phyloP scores from a whole-genome alignment of 2,113 vertebrate genomes.

The Peromyscus leucopus region DNA sequence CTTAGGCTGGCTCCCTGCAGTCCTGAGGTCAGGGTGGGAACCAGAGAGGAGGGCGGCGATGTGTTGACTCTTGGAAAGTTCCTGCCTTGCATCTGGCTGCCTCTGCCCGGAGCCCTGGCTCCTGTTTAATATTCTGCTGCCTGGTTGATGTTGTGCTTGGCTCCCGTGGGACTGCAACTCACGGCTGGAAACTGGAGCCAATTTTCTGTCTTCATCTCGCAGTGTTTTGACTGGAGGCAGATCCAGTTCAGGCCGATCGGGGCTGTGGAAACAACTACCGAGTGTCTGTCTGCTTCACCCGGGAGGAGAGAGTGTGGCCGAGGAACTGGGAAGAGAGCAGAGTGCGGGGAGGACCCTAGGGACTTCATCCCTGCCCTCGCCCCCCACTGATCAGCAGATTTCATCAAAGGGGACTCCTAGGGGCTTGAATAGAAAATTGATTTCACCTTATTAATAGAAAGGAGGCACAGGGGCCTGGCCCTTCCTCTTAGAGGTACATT shows the following conservation, averaged over 20 bases:
- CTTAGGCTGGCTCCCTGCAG: conserved; percentile 65
- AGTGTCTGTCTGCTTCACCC: conserved; percentile 81
- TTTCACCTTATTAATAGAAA: conserved; percentile 79
- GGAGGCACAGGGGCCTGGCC: conserved; percentile 44
- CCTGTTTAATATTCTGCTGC: conserved; percentile 90
- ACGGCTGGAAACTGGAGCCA: conserved; percentile 90
- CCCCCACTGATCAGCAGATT: conserved; percentile 73
- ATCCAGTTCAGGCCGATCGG: conserved; percentile 89
- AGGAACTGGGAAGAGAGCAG: conserved; percentile 55
- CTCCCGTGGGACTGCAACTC: conserved; percentile 89
- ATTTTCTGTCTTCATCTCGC: conserved; percentile 89
- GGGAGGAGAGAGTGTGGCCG: conserved; percentile 77
- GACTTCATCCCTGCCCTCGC: background rate
- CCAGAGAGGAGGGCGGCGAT: conserved; percentile 62
- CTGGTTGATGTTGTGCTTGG: conserved; percentile 89
- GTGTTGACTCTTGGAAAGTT: conserved; percentile 85
- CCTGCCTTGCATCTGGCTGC: conserved; percentile 80
- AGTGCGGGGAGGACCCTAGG: conserved; percentile 19
- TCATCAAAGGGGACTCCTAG: conserved; percentile 75
- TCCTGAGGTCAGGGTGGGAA: conserved; percentile 75
- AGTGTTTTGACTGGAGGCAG: conserved; percentile 92
- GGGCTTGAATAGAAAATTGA: conserved; percentile 81
- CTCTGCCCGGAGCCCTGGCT: conserved; percentile 86
- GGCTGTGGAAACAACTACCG: conserved; percentile 88
- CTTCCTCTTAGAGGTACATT: conserved; percentile 45